phyloP scores from a whole-genome alignment of 2,888 invertebrate species.

The Himalopsyche japonica region DNA sequence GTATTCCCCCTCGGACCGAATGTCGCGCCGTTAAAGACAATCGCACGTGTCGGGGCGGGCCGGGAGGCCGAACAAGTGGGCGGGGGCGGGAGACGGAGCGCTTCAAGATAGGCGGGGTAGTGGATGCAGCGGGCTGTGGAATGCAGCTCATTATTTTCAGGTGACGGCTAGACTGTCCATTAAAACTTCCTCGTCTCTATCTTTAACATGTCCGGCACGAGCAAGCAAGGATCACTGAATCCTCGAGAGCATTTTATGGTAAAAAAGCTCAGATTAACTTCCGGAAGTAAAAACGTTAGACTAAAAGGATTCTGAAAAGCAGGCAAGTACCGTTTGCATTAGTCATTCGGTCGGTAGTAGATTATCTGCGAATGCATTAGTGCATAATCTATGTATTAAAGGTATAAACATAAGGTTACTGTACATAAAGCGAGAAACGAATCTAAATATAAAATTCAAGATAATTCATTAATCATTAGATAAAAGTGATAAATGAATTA shows the following conservation, averaged over 20 bases:
- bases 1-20: neutral
- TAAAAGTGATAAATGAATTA: no score
- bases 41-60: neutral
- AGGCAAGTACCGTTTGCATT: neutral
- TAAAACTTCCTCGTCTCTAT: slow-evolving; percentile 30
- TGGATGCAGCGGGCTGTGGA: neutral
- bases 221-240: neutral
- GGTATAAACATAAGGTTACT: no score
- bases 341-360: neutral
- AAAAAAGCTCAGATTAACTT: neutral
- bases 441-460: no score
- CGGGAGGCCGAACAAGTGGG: neutral
- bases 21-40: neutral
- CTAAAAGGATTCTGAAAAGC: neutral
- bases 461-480: no score
- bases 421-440: no score
- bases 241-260: neutral
- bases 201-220: neutral
- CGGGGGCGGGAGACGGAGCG: neutral
- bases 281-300: neutral
- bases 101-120: slow-evolving; percentile 4
- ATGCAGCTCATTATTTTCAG: slow-evolving; percentile 37
- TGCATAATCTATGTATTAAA: neutral
- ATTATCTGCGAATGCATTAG: neutral
- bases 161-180: slow-evolving; percentile 38